Conservation (phyloP, 2,113 vertebrate genomes). For the Nesospiza acunhae region DNA sequence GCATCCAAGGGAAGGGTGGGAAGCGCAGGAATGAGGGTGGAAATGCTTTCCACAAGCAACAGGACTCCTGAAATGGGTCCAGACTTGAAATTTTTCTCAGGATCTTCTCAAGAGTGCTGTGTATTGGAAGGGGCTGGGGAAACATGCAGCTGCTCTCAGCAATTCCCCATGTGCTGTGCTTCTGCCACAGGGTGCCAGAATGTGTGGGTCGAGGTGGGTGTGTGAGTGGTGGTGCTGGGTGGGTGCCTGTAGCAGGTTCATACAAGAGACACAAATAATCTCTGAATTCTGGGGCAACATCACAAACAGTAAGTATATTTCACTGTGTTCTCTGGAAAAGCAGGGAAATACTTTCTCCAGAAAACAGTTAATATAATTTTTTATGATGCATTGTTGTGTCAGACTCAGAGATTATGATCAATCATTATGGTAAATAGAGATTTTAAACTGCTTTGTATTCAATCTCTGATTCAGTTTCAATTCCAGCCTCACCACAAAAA, state of each 20-base stretch:
- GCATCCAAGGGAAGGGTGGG: background rate
- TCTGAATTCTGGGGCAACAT: background rate
- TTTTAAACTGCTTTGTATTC: background rate
- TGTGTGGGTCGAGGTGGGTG: background rate
- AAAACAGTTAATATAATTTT: background rate
- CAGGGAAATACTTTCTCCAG: background rate
- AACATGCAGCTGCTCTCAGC: background rate
- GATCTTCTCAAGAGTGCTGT: background rate
- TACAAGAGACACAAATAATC: background rate
- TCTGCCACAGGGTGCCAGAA: background rate
- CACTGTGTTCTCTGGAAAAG: background rate
- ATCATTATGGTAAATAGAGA: background rate
- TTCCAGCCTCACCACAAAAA: background rate
- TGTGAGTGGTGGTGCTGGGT: background rate
- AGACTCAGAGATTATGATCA: background rate
- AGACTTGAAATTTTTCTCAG: background rate
- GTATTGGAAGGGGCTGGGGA: background rate
- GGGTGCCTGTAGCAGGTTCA: background rate
- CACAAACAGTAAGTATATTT: background rate
- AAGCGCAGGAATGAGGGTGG: fast-evolving
- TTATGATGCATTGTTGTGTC: background rate
- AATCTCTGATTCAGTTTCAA: background rate
- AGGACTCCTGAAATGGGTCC: background rate
- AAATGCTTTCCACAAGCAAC: background rate
- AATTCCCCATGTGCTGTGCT: background rate